These are phyloP conservation scores for Zosterops pallidus DNA, from an alignment of 2,113 vertebrate species.

Conservation along the genomic window DNA sequence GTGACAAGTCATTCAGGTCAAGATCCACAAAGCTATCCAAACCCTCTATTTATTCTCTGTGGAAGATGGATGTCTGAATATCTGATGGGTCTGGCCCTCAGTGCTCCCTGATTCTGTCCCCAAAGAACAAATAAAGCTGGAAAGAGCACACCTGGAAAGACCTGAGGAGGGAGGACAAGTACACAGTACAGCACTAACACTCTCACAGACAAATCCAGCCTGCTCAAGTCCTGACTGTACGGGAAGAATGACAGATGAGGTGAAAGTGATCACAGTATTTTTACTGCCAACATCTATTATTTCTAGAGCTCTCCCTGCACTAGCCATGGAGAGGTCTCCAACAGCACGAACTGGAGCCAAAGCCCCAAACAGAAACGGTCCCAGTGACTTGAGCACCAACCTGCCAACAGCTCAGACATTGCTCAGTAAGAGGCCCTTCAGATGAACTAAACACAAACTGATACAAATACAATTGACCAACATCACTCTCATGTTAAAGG, in stretches of 20 bases:
- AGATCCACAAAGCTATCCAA: not conserved
- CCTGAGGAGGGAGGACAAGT: not conserved
- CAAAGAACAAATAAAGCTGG: not conserved
- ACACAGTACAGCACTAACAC: not conserved
- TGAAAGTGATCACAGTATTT: not conserved
- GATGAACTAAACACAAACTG: not conserved
- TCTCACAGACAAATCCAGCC: not conserved
- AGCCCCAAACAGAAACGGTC: not conserved
- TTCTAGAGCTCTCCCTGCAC: not conserved
- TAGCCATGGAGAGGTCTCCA: not conserved
- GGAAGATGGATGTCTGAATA: not conserved
- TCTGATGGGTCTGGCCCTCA: not conserved
- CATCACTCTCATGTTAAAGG: not conserved
- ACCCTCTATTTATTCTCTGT: not conserved
- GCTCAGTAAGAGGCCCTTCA: not conserved
- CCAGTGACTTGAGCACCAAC: not conserved
- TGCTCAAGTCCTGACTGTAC: not conserved
- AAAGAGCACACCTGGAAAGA: not conserved
- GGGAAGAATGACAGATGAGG: not conserved
- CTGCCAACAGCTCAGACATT: not conserved
- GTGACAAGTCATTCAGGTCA: not conserved
- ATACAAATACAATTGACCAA: not conserved
- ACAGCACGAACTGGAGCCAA: fast-evolving
- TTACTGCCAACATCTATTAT: not conserved
- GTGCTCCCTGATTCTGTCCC: not conserved